Base-by-base conservation (phyloP, 2,888 invertebrate species). In the Pachliopta kotzebuea region DNA sequence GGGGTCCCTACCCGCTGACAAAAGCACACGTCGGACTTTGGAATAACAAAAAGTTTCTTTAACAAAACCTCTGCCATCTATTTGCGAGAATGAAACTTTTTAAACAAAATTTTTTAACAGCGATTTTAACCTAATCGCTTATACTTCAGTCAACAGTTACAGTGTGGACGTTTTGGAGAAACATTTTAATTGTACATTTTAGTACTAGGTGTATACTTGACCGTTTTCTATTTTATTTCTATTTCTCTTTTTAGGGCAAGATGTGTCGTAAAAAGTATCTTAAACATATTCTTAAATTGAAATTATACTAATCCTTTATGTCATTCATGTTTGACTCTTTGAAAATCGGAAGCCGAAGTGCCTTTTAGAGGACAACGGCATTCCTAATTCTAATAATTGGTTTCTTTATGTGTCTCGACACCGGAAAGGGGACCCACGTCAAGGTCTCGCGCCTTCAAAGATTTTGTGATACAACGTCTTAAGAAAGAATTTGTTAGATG, bases 391-490 rank as follows among this genome's bases (percentile, higher is more conserved):
- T 84, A 79, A 88, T 90, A 88, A 90, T 90, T 89, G 89, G 83
- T 77, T 83, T 80, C 73, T 85, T 88, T 86, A 86, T 88, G 77
- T 71, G 70, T 61, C 69, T 63, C 67, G 73, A 75, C 76, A 86
- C 87, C 88, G 90, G 88, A 90, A 90, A 88, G 85, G 74, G 74
- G 84, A 87, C 87, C 88, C 85, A 84, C 85, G 81, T 87, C 86
- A 86, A 73, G 69, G 79, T 70, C 77, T 76, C 83, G 79, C 80
- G 79, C 79, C 76, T 82, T 84, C 84, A 89, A 89, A 79, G 88
- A 85, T 87, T 90, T 86, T 86, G 81, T 81, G 75, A 83, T 78
- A 77, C 77, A 77, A 84, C 84, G 82, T 83, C 84, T 77, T 78
- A 77, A 78, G 77, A 75, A n/a, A 79, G 79, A 76, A 83, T 81